Percentiles rank a stretch among this genome's conserved stretches.
Conservation (phyloP, 2,113 vertebrate genomes). For the Thamnaconus septentrionalis region DNA sequence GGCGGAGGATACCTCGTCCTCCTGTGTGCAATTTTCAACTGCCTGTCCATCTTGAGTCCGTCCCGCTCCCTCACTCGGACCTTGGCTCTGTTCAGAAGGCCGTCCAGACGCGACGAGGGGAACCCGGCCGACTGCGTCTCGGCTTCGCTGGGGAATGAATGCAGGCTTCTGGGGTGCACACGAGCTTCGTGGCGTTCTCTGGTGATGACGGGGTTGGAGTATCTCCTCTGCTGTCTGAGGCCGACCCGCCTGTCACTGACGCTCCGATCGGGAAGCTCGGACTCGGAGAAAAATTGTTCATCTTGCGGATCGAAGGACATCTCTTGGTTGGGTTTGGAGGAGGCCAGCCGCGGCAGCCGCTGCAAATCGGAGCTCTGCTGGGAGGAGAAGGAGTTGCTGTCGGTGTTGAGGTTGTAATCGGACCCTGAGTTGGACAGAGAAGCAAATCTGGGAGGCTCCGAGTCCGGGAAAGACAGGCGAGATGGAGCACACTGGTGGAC, state of each 20-base stretch:
- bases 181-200: background rate
- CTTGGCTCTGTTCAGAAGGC: constrained; percentile 65
- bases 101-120: constrained; percentile 46
- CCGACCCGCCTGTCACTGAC: constrained; percentile 30
- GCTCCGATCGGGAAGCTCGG: constrained; percentile 42
- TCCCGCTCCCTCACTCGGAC: constrained; percentile 45
- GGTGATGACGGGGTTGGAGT: constrained; percentile 47
- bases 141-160: background rate
- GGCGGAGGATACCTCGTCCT: constrained; percentile 11
- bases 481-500: too few species aligned
- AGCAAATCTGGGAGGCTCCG: too few species aligned
- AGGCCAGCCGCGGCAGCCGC: constrained; percentile 57
- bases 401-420: constrained; percentile 21
- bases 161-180: background rate
- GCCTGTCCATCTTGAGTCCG: constrained; percentile 23
- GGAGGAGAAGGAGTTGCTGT: constrained; percentile 31
- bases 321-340: constrained; percentile 50
- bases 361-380: constrained; percentile 32
- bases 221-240: constrained; percentile 58
- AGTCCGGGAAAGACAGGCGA: too few species aligned
- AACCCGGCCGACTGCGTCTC: background rate
- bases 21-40: background rate
- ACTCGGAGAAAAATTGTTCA: constrained; percentile 40
- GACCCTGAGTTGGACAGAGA: constrained; percentile 55
- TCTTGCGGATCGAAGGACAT: constrained; percentile 44